Conservation (phyloP, 2,797 vertebrate species). For the Sciurus carolinensis region DNA sequence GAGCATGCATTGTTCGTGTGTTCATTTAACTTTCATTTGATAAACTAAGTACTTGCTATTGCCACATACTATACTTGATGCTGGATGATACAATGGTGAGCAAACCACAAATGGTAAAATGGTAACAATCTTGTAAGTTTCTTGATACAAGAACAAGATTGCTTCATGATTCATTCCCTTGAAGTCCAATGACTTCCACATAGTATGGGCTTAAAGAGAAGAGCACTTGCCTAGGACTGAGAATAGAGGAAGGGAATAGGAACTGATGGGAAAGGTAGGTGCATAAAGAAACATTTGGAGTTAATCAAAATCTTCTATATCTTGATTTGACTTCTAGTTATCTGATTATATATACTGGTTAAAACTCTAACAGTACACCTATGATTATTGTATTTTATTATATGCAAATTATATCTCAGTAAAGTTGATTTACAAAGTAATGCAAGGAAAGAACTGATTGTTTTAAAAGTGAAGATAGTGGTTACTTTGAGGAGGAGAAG, state of each 20-base stretch:
- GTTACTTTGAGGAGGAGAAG: not conserved
- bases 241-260: not conserved
- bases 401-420: not conserved
- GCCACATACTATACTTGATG: not conserved
- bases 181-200: not conserved
- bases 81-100: not conserved
- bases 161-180: conserved; percentile 41
- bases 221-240: not conserved
- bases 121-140: not conserved
- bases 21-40: not conserved
- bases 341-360: not conserved
- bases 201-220: not conserved
- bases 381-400: not conserved
- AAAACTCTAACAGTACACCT: not conserved
- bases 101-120: not conserved
- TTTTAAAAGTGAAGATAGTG: not conserved
- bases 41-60: not conserved
- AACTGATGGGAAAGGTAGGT: not conserved
- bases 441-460: not conserved
- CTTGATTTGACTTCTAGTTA: not conserved
- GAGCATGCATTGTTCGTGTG: not conserved
- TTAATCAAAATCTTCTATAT: conserved; percentile 14
- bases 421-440: not conserved
- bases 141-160: not conserved
- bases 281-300: not conserved